Conservation (phyloP, 2,113 vertebrate species). For the Melanerpes formicivorus region DNA sequence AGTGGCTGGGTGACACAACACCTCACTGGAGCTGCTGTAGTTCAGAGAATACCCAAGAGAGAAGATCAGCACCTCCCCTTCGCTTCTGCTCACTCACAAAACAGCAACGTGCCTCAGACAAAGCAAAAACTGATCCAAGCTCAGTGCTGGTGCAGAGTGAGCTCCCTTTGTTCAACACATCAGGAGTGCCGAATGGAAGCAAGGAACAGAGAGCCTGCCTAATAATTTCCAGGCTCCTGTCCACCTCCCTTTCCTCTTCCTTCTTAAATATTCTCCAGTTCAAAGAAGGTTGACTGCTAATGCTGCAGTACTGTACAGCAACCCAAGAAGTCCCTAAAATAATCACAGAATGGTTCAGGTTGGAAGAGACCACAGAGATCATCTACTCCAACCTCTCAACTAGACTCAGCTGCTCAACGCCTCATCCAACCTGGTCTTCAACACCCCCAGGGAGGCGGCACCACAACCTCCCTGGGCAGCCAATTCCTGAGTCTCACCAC, state of each 20-base stretch:
- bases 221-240: neutral
- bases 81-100: neutral
- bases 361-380: no score
- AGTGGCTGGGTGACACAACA: neutral
- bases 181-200: neutral
- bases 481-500: no score
- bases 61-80: neutral
- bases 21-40: neutral
- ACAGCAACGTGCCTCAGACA: neutral
- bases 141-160: neutral
- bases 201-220: neutral
- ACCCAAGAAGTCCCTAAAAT: conserved; percentile 33
- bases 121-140: neutral
- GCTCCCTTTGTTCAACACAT: neutral
- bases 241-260: neutral
- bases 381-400: no score
- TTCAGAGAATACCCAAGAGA: conserved; percentile 6
- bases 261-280: conserved; percentile 23
- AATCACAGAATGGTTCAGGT: neutral
- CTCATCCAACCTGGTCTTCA: no score
- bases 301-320: neutral
- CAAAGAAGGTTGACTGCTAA: neutral
- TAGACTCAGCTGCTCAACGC: no score
- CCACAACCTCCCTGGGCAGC: no score
- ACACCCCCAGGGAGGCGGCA: no score